phyloP scores from a whole-genome alignment of 2,797 vertebrate species.

The Neomorphus geoffroyi region DNA sequence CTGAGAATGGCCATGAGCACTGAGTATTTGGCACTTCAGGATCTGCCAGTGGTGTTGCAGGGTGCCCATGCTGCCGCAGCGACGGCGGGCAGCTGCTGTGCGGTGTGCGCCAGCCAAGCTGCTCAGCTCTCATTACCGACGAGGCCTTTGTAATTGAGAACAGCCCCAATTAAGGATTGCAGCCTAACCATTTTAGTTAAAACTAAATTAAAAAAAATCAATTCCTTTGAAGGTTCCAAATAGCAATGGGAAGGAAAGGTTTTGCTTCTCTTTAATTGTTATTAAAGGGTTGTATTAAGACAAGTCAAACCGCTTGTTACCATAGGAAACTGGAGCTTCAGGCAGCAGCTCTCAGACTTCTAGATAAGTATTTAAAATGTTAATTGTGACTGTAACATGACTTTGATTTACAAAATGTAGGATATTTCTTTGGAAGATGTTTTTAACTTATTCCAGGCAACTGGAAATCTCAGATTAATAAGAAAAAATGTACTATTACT shows the following conservation, averaged over 20 bases:
- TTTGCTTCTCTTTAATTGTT: neutral
- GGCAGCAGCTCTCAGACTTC: neutral
- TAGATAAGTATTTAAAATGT: neutral
- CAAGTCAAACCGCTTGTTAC: neutral
- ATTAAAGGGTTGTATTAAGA: neutral
- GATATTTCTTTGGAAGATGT: conserved; percentile 6
- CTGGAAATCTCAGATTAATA: neutral
- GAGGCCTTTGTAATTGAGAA: neutral
- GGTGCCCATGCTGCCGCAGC: neutral
- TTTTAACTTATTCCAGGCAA: neutral
- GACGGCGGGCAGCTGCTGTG: neutral
- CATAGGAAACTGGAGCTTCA: neutral
- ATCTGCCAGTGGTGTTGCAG: neutral
- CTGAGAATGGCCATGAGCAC: neutral
- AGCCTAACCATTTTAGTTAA: neutral
- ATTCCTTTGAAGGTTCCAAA: neutral
- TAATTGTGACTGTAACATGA: neutral
- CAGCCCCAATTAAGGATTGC: neutral
- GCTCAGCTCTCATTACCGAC: neutral
- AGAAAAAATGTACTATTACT: neutral
- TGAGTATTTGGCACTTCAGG: fast-evolving
- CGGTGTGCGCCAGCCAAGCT: neutral
- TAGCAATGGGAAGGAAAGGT: neutral
- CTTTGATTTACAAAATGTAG: conserved; percentile 27
- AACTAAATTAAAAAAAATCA: neutral